Evolutionary conservation across 1,140 invertebrate species (phyloP).

Genomic region (Sogatella furcifera): DNA sequence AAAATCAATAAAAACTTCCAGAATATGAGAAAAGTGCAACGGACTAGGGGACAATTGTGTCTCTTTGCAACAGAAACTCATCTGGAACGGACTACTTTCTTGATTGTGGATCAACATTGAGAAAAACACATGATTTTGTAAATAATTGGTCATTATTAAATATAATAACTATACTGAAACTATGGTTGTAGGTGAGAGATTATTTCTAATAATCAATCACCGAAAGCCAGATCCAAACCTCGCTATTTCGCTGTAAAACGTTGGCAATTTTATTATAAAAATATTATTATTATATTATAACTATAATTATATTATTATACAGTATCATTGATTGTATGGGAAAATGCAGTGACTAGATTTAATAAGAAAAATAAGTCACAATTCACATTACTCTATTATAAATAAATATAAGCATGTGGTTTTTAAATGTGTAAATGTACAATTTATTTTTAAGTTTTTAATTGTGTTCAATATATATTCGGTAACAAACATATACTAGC

Average conservation of each 20-base stretch:
- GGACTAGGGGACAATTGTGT: no score
- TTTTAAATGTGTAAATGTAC: conserved; percentile 18
- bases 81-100: background rate
- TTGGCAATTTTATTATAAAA: conserved; percentile 19
- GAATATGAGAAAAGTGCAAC: no score
- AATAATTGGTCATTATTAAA: conserved; percentile 14
- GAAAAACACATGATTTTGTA: conserved; percentile 6
- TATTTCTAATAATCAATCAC: background rate
- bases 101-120: background rate
- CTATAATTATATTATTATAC: conserved; percentile 11
- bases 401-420: conserved; percentile 20
- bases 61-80: no score
- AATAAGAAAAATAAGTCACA: conserved; percentile 1
- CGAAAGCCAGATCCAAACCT: conserved; percentile 16
- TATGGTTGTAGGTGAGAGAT: background rate
- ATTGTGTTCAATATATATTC: no score
- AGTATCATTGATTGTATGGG: conserved; percentile 11
- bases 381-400: conserved; percentile 6
- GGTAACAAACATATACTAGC: no score
- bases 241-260: conserved; percentile 19
- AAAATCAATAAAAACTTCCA: background rate
- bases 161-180: conserved; percentile 13
- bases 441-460: conserved; percentile 4
- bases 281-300: conserved; percentile 14
- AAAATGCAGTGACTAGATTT: background rate